Evolutionary conservation across 2,888 invertebrate species (phyloP), one percentile per base, ranked within the genome.

Genomic region (Lissocephala sabroskyi): DNA sequence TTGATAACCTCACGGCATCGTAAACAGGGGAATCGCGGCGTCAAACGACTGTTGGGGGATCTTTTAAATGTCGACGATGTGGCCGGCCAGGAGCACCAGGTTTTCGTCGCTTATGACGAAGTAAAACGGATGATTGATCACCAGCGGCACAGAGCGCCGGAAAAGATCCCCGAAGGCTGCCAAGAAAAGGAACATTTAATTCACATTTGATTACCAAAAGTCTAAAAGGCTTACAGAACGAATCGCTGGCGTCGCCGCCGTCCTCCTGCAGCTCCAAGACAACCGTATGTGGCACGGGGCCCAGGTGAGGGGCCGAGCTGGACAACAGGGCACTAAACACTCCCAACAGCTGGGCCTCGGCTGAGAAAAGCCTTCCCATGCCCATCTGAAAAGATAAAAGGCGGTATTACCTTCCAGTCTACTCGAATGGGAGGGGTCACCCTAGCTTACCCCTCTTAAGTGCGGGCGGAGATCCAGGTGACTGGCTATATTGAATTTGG

Each of bases 401-500:
- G 7, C n/a, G n/a, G n/a, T n/a, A 23, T 23, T 23, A 23, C 3
- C 23, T 23, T 18, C 19, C 13, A 17, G 9, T 18, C n/a, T 11
- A 36, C 17, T 26, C n/a, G 39, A 2, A 36, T 1, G n/a, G 9
- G 11, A 40, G 23, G 6, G 1, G 10, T 4, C 2, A 36, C 17
- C 9, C 17, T 14, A n/a, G n/a, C 14, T 10, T 10, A 5, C 2
- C 1, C 10, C n/a, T 16, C 6, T 10, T 29, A n/a, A n/a, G n/a
- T n/a, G n/a, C n/a, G n/a, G n/a, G n/a, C n/a, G 85, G 40, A 94
- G 84, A 48, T 91, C 85, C 4, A 91, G 87, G 50, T 88, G 87
- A 1, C 88, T 88, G 82, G 93, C 92, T 43, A 93, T 87, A 81
- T 90, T 93, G 82, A 95, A 94, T 82, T 91, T 93, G 4, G 95